These are phyloP conservation scores for Synergus itoensis DNA, from an alignment of 2,888 invertebrate species.

Conservation along the genomic window DNA sequence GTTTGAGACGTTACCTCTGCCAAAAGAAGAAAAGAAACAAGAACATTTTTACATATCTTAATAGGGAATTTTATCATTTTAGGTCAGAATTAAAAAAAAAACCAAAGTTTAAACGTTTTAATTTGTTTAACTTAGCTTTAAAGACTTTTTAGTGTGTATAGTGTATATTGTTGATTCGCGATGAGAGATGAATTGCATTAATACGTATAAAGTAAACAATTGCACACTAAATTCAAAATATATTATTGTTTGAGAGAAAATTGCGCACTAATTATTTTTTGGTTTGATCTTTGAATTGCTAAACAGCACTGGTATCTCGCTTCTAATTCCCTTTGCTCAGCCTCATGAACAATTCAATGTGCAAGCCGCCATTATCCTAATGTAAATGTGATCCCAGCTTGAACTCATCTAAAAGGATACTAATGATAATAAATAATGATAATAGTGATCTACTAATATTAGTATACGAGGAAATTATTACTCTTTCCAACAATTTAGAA, in stretches of 20 bases:
- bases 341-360: background rate
- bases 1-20: background rate
- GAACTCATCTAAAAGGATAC: background rate
- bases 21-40: too few relatives aligned
- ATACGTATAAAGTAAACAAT: background rate
- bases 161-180: too few relatives aligned
- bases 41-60: too few relatives aligned
- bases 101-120: too few relatives aligned
- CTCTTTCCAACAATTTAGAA: too few relatives aligned
- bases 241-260: background rate
- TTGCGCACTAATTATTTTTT: background rate
- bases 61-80: background rate
- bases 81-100: too few relatives aligned
- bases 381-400: background rate
- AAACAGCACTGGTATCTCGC: background rate
- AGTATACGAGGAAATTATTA: background rate
- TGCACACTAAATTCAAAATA: background rate
- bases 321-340: background rate
- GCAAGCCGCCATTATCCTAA: background rate
- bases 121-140: too few relatives aligned
- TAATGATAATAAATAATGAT: background rate
- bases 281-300: slow-evolving; percentile 6
- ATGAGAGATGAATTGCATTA: too few relatives aligned
- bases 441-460: background rate
- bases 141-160: too few relatives aligned